A percentile compares a stretch with the other conserved stretches of the same genome.
phyloP scores from a whole-genome alignment of 2,888 invertebrate species.

The Synanthedon andrenaeformis region DNA sequence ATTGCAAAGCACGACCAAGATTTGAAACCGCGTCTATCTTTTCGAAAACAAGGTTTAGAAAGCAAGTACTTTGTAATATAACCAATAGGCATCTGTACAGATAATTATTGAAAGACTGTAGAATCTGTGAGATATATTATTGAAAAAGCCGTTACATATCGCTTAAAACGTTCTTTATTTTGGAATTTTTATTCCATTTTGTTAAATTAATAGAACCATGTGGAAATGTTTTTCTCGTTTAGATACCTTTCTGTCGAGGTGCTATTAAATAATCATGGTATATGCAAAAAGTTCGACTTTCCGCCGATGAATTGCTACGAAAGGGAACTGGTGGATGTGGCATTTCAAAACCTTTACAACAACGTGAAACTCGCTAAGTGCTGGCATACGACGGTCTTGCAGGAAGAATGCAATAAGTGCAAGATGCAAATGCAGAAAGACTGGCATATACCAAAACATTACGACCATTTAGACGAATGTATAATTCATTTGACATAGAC shows the following conservation, averaged over 20 bases:
- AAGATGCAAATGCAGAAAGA: constrained; percentile 16
- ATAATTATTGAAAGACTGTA: too few relatives aligned
- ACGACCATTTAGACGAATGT: constrained; percentile 18
- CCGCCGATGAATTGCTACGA: constrained; percentile 31
- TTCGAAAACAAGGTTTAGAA: too few relatives aligned
- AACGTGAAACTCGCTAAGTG: constrained; percentile 21
- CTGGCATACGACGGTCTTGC: constrained; percentile 21
- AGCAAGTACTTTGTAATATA: too few relatives aligned
- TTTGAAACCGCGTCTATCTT: too few relatives aligned
- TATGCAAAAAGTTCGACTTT: constrained; percentile 30
- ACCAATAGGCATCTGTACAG: too few relatives aligned
- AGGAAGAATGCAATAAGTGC: constrained; percentile 7
- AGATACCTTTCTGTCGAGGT: constrained; percentile 35
- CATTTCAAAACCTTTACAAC: constrained; percentile 14
- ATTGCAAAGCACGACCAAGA: too few relatives aligned
- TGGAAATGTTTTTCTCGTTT: background rate
- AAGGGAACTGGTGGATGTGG: constrained; percentile 22
- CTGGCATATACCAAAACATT: constrained; percentile 17
- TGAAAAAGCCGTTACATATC: too few relatives aligned
- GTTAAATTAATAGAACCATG: too few relatives aligned
- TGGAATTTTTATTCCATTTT: too few relatives aligned
- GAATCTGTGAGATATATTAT: too few relatives aligned
- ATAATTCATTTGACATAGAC: constrained; percentile 4
- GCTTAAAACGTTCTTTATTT: too few relatives aligned
- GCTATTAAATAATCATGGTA: constrained; percentile 31